Evolutionary conservation across 2,888 invertebrate species (phyloP), one percentile per base, ranked within the genome.

Genomic region (Catotricha subobsoleta): DNA sequence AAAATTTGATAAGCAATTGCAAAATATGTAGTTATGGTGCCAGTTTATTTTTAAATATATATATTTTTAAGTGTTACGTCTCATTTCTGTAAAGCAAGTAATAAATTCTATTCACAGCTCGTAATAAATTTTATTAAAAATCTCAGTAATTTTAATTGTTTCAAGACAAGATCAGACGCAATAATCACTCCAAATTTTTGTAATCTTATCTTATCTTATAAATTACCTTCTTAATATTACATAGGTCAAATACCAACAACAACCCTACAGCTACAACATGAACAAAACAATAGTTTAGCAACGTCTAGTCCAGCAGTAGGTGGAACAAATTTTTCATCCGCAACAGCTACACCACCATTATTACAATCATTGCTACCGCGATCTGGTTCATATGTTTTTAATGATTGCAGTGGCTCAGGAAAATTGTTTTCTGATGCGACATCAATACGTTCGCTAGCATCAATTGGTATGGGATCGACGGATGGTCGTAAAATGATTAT

Each of bases 401-500:
- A 72, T 42, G 80, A 80, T 48, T 36, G 36, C 23, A 67, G 66
- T 47, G 68, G 71, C 48, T 71, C 69, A 51, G 58, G 62, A 46
- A 59, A 57, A 47, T 60, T 67, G 47, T 66, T 62, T 49, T 66
- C 69, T 40, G 81, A 81, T 65, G 76, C 76, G 36, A 74, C 76
- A 25, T 82, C 82, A 25, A 72, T 82, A 47, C 68, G 80, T 47
- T 83, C 83, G 36, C 71, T 83, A 51, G 81, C 83, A 43, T 83
- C 84, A 39, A 82, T 86, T 50, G 84, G 84, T 39, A 79, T 87
- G 74, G 87, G 87, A 25, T 86, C 84, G 47, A 86, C 86, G 31
- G 86, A 87, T 63, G 87, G 87, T 36, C 73, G 79, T 51, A 81
- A 80, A 66, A 72, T 87, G 70, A 82, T 83, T 52, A 81, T 86